phyloP scores from a whole-genome alignment of 1,140 invertebrate genomes.

The Pseudomyrmex concolor region DNA sequence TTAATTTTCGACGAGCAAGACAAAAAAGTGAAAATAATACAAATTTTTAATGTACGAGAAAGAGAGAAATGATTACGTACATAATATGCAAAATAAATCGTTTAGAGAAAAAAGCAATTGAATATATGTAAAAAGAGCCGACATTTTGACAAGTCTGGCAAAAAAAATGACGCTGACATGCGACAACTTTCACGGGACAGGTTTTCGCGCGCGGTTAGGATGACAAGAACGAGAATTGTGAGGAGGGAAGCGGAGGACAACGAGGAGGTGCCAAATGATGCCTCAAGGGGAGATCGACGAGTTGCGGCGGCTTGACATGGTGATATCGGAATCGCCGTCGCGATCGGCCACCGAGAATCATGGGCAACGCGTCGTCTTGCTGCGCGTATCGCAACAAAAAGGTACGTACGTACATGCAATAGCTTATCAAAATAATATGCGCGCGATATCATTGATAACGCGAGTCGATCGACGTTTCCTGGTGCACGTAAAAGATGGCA shows the following conservation, averaged over 20 bases:
- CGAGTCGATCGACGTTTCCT: background rate
- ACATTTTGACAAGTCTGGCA: background rate
- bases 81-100: too few species aligned
- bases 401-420: conserved; percentile 57
- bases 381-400: conserved; percentile 61
- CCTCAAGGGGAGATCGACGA: background rate
- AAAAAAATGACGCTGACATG: conserved; percentile 38
- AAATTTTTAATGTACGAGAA: too few species aligned
- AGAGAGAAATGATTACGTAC: background rate
- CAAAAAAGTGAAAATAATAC: background rate
- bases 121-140: background rate
- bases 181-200: conserved; percentile 64
- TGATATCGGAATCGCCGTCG: background rate
- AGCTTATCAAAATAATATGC: background rate
- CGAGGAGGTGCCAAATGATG: background rate
- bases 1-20: background rate
- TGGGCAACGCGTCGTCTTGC: conserved; percentile 67
- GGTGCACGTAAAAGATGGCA: conserved; percentile 56
- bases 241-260: conserved; percentile 23
- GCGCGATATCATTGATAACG: conserved; percentile 45
- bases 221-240: conserved; percentile 47
- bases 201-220: conserved; percentile 47
- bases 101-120: background rate
- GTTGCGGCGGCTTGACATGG: background rate
- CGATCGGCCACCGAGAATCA: conserved; percentile 31